Evolutionary conservation across 92 coral and sea anemone genomes (phyloP).

Genomic region (Blastomussa wellsi): DNA sequence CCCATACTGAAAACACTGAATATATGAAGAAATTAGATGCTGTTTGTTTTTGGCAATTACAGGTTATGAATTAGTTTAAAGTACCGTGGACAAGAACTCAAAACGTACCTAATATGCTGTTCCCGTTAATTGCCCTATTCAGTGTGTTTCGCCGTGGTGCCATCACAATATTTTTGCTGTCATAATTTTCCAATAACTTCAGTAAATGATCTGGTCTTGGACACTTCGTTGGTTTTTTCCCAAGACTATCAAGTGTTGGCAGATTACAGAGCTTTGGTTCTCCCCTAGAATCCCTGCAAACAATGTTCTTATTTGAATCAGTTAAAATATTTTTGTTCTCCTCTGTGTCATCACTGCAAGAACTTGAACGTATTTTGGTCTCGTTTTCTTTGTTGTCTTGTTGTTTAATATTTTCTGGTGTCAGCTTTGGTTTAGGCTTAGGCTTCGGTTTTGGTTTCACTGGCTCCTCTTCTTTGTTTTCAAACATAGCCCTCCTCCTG

Average conservation of each 20-base stretch:
- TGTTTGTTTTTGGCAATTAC: too few relatives aligned
- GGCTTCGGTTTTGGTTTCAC: constrained; percentile 42
- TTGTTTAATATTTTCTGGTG: background rate
- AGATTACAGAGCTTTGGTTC: constrained; percentile 55
- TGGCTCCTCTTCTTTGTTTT: constrained; percentile 18
- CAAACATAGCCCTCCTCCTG: constrained; percentile 16
- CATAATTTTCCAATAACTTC: constrained; percentile 42
- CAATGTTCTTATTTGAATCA: constrained; percentile 2
- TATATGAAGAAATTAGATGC: too few relatives aligned
- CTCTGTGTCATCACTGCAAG: background rate
- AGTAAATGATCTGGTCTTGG: constrained; percentile 32
- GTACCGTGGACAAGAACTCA: background rate
- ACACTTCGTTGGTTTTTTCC: constrained; percentile 58
- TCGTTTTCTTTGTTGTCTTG: constrained; percentile 26
- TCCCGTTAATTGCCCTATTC: background rate
- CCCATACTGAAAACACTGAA: too few relatives aligned
- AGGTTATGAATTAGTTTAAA: background rate
- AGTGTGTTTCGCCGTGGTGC: constrained; percentile 49
- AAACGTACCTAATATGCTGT: constrained; percentile 1
- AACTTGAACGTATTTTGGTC: constrained; percentile 19
- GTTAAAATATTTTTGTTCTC: constrained; percentile 11
- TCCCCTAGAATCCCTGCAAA: constrained; percentile 22
- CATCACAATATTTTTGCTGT: constrained; percentile 44
- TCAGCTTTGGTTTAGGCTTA: constrained; percentile 47
- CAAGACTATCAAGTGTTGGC: constrained; percentile 71